Evolutionary conservation across 2,888 invertebrate species (phyloP), one percentile per base, ranked within the genome.

Genomic region (Temnothorax ravouxi): DNA sequence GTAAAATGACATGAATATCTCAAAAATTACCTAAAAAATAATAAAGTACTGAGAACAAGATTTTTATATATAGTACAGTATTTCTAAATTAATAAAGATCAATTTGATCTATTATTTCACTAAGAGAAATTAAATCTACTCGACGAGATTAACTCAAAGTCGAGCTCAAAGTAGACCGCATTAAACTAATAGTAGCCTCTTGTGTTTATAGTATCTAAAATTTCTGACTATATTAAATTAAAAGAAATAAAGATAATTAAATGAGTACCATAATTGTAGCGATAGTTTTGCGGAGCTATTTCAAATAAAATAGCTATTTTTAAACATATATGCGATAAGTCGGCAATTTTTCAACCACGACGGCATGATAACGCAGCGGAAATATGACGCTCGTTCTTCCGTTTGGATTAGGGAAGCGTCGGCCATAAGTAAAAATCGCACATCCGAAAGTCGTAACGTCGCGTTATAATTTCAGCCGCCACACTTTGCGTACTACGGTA

Each of bases 391-490:
- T 5, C 47, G 5, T 47, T 62, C 41, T 25, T 52, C 13, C 41
- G 41, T 41, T 41, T 44, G n/a, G 41, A 54, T 25, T 29, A 41
- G 29, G 13, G 54, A 21, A 52, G 5, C 25, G 38, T 64, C 52
- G 41, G n/a, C 15, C 25, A 21, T 62, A 62, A 50, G 38, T 62
- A 64, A 50, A 52, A 52, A 41, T 41, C 29, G 29, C n/a, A 67
- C 77, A 41, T 66, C 67, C 67, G 67, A 77, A 29, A 67, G 77
- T 67, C 67, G 54, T 77, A 77, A 77, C 29, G n/a, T 67, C 54
- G 54, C 77, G 52, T 67, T 77, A 67, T 56, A 67, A 77, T 67
- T 67, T 67, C 54, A 67, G 41, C 41, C 66, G 77, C 41, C 44
- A 67, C 54, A 56, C 67, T 56, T 77, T 44, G 77, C 54, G 41